Base-by-base conservation (phyloP, 2,113 vertebrate genomes). In the Festucalex cinctus region DNA sequence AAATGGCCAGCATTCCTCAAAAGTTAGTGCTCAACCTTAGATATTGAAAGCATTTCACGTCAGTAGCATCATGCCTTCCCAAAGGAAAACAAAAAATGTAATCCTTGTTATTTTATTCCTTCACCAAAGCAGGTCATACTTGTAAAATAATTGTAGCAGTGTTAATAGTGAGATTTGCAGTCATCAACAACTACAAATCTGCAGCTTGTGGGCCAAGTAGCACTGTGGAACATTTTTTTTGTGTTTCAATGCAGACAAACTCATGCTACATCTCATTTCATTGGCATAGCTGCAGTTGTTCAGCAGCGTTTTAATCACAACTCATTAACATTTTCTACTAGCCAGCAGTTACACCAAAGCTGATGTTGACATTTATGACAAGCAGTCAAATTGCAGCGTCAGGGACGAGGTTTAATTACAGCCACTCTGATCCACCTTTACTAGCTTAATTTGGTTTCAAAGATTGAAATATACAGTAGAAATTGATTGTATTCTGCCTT, bases 281-380 rank as follows among this genome's bases (percentile, higher is more conserved):
- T 10, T 2, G 10, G 57, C 57, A 14, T 57, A 19, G 54, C 54
- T 57, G 14, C 14, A 19, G 19, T 59, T 37, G 32, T 59, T 54
- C 22, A 10, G 26, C 6, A 57, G 57, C 28, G 1, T 36, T 59
- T 59, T 59, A 59, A 32, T 57, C 54, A 57, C 3, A 59, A 59
- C 57, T 59, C 57, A 59, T 36, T 36, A 59, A 36, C 57, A 37
- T 17, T 37, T 59, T 59, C 32, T 59, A 37, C n/a, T 59, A 19
- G 28, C 26, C 54, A 16, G 28, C 54, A 57, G 28, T 35, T 32
- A 35, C 5, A 0, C 32, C 57, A 59, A 36, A 20, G 17, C 12
- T 17, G 60, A 62, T 7, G 22, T 39, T 39, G 36, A 41, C 60
- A 41, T 62, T 62, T 43, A 62, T 44, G 60, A 17, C 43, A 22